Base-by-base conservation (phyloP, 2,113 vertebrate genomes). In the Ctenomys sociabilis region DNA sequence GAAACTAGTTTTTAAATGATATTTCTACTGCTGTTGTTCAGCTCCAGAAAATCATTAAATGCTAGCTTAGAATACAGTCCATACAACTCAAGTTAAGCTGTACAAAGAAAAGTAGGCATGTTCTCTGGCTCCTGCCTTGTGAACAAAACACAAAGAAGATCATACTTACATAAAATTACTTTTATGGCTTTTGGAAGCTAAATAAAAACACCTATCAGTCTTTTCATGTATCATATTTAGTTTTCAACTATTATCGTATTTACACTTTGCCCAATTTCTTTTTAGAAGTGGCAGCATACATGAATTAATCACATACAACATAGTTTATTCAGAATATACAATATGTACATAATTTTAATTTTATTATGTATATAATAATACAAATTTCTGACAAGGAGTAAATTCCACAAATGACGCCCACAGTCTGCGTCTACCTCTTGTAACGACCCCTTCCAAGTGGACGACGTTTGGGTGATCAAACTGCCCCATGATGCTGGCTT, bases 401-500 rank as follows among this genome's bases (percentile, higher is more conserved):
- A 78, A 21, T 35, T 87, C 26, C 92, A 40, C 95, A 95, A 97
- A 54, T 95, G 85, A 97, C 77, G 93, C 43, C 89, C 10, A 0
- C 0, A 96, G 93, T 12, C 1, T 6, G 52, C 88, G 66, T 96
- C 98, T 98, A 99, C 99, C 99, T 99, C 99, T 99, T 26, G 99
- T 99, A 93, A 99, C 99, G 0, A 99, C 99, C 35, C 99, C 99
- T 98, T 99, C 99, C 95, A 99, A 98, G 93, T 99, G 99, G 94
- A 99, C 99, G 49, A 99, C 99, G 0, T 99, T 99, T 49, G 99
- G 99, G 95, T 99, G 99, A 98, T 99, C 99, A 91, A 99, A 99
- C 97, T 99, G 99, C 1, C 99, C 99, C 99, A 99, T 99, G 95
- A 99, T 99, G 98, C 99, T 99, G 73, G 99, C 99, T 98, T 99